Percentiles rank a stretch among this genome's conserved stretches.
Conservation (phyloP, 2,113 vertebrate species). For the Platysternon megacephalum region DNA sequence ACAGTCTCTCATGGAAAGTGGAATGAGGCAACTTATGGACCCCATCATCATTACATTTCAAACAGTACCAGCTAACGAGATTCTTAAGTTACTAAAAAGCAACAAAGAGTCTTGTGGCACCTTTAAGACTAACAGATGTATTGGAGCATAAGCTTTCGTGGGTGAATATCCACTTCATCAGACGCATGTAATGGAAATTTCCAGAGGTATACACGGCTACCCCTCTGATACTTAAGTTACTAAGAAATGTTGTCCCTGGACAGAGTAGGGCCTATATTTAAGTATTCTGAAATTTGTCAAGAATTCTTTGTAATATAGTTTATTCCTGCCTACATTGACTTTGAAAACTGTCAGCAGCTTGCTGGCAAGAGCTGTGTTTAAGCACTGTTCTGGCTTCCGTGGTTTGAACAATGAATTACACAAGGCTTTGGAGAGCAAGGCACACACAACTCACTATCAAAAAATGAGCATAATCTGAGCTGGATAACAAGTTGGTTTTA, state of each 20-base stretch:
- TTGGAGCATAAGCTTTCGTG: too few species aligned
- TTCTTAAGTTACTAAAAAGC: conserved; percentile 65
- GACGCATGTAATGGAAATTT: too few species aligned
- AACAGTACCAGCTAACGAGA: conserved; percentile 7
- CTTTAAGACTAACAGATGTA: too few species aligned
- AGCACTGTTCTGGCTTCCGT: background rate
- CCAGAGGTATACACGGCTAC: too few species aligned
- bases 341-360: background rate
- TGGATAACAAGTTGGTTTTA: background rate
- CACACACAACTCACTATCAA: background rate
- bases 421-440: background rate
- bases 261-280: conserved; percentile 36
- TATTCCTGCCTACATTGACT: background rate
- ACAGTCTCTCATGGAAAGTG: conserved; percentile 24
- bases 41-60: conserved; percentile 33
- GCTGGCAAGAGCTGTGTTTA: background rate
- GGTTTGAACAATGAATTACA: background rate
- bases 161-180: too few species aligned
- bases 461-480: background rate
- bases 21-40: conserved; percentile 52
- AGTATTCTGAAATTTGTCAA: conserved; percentile 49
- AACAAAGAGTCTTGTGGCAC: too few species aligned
- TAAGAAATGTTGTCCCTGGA: conserved; percentile 31
- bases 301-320: conserved; percentile 16
- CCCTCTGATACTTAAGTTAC: conserved; percentile 68